phyloP scores from a whole-genome alignment of 1,140 invertebrate genomes.

The Homarus americanus region DNA sequence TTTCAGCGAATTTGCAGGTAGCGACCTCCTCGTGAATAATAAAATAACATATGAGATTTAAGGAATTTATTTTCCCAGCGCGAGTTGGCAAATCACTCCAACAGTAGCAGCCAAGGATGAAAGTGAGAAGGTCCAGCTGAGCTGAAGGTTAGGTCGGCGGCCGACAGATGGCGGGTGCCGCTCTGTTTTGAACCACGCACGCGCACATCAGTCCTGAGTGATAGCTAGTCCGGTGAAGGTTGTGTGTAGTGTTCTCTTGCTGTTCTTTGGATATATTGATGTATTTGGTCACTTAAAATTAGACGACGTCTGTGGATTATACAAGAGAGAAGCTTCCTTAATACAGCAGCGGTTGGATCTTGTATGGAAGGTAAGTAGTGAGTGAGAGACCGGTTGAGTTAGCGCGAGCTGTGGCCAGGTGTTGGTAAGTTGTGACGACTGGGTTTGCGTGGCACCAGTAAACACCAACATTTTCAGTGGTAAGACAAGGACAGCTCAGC shows the following conservation, averaged over 20 bases:
- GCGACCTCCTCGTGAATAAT: too few species aligned
- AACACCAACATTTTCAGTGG: slow-evolving; percentile 15
- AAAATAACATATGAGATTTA: too few species aligned
- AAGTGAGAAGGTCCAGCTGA: not conserved
- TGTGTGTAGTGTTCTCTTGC: slow-evolving; percentile 2
- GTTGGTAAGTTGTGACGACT: not conserved
- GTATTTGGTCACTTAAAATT: not conserved
- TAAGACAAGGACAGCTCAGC: not conserved
- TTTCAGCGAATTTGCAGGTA: too few species aligned
- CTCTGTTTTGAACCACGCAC: slow-evolving; percentile 38
- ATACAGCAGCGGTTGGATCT: not conserved
- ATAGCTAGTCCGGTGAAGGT: slow-evolving; percentile 40
- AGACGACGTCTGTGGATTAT: slow-evolving; percentile 31
- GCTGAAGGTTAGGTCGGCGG: not conserved
- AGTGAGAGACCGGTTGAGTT: not conserved
- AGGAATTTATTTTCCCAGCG: too few species aligned
- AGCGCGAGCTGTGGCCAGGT: not conserved
- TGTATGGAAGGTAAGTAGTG: slow-evolving; percentile 32
- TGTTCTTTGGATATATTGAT: slow-evolving; percentile 34
- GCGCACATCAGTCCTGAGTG: slow-evolving; percentile 48
- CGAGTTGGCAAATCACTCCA: too few species aligned
- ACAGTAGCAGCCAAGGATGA: not conserved
- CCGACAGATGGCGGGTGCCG: slow-evolving; percentile 29
- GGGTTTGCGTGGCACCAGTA: slow-evolving; percentile 17
- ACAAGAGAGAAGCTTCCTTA: not conserved